Conservation (phyloP, 2,888 invertebrate species). For the Carabus problematicus region DNA sequence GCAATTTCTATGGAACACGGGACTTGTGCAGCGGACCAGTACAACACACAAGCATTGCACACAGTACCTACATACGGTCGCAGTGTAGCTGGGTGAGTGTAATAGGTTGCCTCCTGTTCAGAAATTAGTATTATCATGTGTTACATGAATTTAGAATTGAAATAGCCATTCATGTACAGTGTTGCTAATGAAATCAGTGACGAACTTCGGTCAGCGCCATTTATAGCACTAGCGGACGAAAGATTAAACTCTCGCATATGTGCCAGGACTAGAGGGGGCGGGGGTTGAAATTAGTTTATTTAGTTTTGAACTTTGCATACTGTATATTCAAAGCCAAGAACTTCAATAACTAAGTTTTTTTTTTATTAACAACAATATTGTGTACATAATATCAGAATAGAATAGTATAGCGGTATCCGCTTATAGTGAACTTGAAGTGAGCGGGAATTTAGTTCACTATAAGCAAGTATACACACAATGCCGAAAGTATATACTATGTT, state of each 20-base stretch:
- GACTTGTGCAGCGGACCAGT: background rate
- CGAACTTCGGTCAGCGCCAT: constrained; percentile 7
- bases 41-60: background rate
- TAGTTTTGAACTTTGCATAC: too few relatives aligned
- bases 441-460: too few relatives aligned
- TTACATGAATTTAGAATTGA: constrained; percentile 40
- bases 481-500: too few relatives aligned
- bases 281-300: too few relatives aligned
- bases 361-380: background rate
- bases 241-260: too few relatives aligned
- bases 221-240: too few relatives aligned
- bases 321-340: background rate
- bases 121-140: constrained; percentile 38
- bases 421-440: too few relatives aligned
- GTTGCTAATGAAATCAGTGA: constrained; percentile 35
- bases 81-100: constrained; percentile 17
- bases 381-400: too few relatives aligned
- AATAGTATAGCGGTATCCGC: too few relatives aligned
- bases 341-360: background rate
- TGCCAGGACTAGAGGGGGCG: too few relatives aligned
- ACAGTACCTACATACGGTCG: background rate
- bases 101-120: constrained; percentile 37
- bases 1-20: constrained; percentile 1
- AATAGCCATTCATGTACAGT: constrained; percentile 36
- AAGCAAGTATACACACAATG: too few relatives aligned